Base-by-base conservation (phyloP, 2,888 invertebrate genomes). In the Notodonta ziczac region DNA sequence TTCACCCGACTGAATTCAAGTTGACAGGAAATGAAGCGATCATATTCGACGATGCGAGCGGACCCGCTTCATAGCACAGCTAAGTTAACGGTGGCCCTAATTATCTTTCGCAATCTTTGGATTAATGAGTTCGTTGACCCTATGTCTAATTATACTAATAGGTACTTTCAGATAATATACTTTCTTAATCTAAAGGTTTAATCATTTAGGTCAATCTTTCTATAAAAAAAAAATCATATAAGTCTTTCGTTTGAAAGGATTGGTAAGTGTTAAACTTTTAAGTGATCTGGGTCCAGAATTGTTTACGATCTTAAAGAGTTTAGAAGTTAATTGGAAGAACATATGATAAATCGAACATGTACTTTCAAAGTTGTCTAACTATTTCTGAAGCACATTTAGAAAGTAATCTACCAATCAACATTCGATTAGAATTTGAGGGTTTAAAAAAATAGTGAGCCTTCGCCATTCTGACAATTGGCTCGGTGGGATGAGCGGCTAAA, bases 321-420 rank as follows among this genome's bases (percentile, higher is more conserved):
- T 50, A 50, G 16, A 16, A n/a, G 16, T 4, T 16, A 16, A 50
- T 16, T 16, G 50, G 16, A 50, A 50, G 48, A 16, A 10, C 16
- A 8, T 50, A 50, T 10, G 10, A 50, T 14, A 16, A 50, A 50
- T 9, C 13, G 4, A n/a, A 4, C 9, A 10, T 9, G 42, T 9
- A 9, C 10, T 42, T 10, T 7, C 9, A 8, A 42, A 9, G 0
- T 42, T 42, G 42, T 42, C 42, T n/a, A 7, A n/a, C 5, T 48
- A 5, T 5, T 48, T n/a, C 48, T 6, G 14, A 48, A 13, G n/a
- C 48, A 12, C 5, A 48, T n/a, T 48, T n/a, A 48, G n/a, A 48
- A 48, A 13, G 48, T 14, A 48, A 48, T 48, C n/a, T n/a, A 46
- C 46, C 46, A n/a, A n/a, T 46, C 48, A 48, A 48, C 14, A 48